Conservation (phyloP, 2,797 vertebrate genomes). For the Lagodon rhomboides region DNA sequence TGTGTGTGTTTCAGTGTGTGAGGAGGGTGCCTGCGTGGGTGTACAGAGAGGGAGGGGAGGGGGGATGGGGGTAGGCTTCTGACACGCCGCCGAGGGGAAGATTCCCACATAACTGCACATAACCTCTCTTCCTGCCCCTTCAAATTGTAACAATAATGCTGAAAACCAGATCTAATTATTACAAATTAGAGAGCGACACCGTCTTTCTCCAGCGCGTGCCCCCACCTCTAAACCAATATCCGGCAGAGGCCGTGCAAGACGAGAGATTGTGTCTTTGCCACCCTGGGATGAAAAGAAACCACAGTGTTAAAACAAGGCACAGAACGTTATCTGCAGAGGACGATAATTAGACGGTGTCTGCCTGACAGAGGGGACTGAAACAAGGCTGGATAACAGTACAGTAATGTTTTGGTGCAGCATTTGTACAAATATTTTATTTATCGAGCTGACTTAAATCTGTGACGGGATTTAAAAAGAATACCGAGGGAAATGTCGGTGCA, state of each 20-base stretch:
- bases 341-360: slow-evolving; percentile 24
- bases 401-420: neutral
- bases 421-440: neutral
- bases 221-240: slow-evolving; percentile 36
- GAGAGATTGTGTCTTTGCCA: slow-evolving; percentile 20
- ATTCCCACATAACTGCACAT: slow-evolving; percentile 21
- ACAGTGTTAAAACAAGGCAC: slow-evolving; percentile 41
- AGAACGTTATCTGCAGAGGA: slow-evolving; percentile 41
- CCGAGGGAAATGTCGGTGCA: neutral
- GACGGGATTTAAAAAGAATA: neutral
- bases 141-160: slow-evolving; percentile 48
- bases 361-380: slow-evolving; percentile 1
- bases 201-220: neutral
- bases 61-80: slow-evolving; percentile 41
- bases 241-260: neutral
- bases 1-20: slow-evolving; percentile 23
- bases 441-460: neutral
- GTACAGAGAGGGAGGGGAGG: slow-evolving; percentile 34
- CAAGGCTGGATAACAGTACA: neutral
- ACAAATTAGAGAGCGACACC: slow-evolving; percentile 47
- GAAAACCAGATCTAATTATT: slow-evolving; percentile 61
- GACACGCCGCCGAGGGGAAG: slow-evolving; percentile 37
- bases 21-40: slow-evolving; percentile 45
- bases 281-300: slow-evolving; percentile 23
- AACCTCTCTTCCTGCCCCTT: slow-evolving; percentile 12